Evolutionary conservation across 2,113 vertebrate species (phyloP).

Genomic region (Zosterops borbonicus): DNA sequence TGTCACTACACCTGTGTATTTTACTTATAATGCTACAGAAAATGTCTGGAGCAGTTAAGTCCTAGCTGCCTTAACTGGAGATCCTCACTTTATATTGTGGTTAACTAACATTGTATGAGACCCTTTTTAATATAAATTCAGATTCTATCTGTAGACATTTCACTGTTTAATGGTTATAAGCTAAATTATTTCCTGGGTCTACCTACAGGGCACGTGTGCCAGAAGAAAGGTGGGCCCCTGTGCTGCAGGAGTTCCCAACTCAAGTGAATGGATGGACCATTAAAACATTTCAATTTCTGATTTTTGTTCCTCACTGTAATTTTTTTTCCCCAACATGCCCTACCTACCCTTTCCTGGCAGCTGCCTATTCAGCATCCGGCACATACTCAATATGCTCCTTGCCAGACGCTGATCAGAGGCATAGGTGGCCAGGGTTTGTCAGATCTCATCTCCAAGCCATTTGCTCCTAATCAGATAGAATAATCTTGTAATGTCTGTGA

Average conservation of each 20-base stretch:
- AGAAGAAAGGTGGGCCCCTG: not conserved
- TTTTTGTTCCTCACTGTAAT: not conserved
- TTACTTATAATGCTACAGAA: not conserved
- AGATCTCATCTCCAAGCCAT: not conserved
- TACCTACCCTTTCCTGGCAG: not conserved
- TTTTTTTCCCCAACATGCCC: not conserved
- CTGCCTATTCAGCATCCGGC: not conserved
- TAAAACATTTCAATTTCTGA: not conserved
- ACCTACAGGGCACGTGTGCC: not conserved
- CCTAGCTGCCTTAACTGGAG: not conserved
- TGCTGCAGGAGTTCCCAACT: not conserved
- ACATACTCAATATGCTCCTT: not conserved
- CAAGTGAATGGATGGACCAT: not conserved
- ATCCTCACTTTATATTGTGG: not conserved
- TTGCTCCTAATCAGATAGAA: not conserved
- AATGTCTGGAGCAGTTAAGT: not conserved
- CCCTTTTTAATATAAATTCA: not conserved
- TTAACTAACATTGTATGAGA: not conserved
- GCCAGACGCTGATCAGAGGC: not conserved
- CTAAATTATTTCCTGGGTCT: not conserved
- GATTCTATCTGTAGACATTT: not conserved
- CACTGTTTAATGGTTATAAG: not conserved
- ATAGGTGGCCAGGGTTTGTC: not conserved
- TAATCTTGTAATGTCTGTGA: not conserved
- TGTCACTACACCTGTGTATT: not conserved